Percentiles rank a stretch among this genome's conserved stretches.
Evolutionary conservation across 2,797 vertebrate species (phyloP).

Genomic region (Huso huso): DNA sequence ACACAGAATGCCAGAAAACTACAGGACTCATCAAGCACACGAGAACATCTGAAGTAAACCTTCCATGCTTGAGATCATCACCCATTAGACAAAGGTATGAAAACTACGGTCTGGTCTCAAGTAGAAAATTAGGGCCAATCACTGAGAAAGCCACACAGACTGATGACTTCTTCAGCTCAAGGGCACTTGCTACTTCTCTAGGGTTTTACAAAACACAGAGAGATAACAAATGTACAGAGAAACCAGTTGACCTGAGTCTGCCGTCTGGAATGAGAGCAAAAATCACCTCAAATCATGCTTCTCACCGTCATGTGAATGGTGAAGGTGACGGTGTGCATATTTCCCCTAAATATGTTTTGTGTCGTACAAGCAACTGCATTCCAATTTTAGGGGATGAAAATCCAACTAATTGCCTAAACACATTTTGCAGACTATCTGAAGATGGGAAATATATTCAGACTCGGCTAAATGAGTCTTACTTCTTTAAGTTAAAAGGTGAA

Average conservation of each 20-base stretch:
- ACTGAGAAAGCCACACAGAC: constrained; percentile 53
- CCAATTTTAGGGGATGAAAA: constrained; percentile 45
- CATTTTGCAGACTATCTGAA: constrained; percentile 32
- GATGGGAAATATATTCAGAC: constrained; percentile 44
- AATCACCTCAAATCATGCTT: not conserved
- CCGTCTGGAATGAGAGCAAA: constrained; percentile 35
- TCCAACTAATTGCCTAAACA: constrained; percentile 28
- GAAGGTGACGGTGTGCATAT: not conserved
- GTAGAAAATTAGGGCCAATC: not conserved
- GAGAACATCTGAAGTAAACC: not conserved
- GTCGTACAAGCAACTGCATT: not conserved
- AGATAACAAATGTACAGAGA: not conserved
- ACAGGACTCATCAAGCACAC: not conserved
- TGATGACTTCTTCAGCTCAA: constrained; percentile 55
- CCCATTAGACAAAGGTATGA: not conserved
- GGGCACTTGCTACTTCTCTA: constrained; percentile 36
- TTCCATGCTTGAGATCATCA: not conserved
- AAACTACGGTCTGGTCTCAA: not conserved
- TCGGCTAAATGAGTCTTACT: constrained; percentile 64
- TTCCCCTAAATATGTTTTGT: not conserved
- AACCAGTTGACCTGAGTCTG: constrained; percentile 56
- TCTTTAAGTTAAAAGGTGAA: constrained; percentile 59
- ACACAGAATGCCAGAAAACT: not conserved
- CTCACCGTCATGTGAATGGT: too few relatives aligned
- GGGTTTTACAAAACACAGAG: constrained; percentile 28